Conservation (phyloP, 2,113 vertebrate species). For the Emydura subglobosa region DNA sequence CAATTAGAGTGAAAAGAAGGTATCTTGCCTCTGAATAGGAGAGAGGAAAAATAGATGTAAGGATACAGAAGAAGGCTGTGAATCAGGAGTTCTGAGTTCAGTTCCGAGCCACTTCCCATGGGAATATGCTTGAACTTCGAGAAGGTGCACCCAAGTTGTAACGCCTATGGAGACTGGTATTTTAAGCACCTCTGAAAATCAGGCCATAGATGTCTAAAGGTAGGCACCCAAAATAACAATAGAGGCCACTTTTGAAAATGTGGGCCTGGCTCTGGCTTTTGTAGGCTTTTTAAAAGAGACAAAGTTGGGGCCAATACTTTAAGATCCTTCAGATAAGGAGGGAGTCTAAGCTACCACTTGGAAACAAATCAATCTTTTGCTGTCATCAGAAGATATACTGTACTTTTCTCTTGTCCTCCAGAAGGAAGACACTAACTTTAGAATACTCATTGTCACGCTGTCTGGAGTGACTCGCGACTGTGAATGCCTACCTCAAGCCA, state of each 20-base stretch:
- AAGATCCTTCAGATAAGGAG: background rate
- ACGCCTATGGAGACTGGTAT: background rate
- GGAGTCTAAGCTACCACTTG: background rate
- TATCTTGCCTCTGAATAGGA: background rate
- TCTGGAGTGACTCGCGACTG: background rate
- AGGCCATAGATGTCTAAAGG: background rate
- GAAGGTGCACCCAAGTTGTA: background rate
- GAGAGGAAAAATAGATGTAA: background rate
- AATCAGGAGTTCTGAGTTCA: background rate
- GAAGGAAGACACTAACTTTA: background rate
- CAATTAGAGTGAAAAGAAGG: background rate
- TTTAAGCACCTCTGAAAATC: background rate
- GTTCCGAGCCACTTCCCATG: background rate
- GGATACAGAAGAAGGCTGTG: background rate
- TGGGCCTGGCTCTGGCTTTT: background rate
- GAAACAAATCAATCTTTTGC: background rate
- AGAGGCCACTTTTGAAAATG: background rate
- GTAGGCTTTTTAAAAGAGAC: background rate
- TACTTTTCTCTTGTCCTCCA: background rate
- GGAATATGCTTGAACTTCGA: background rate
- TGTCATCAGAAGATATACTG: background rate
- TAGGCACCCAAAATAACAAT: background rate
- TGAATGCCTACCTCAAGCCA: too few relatives aligned
- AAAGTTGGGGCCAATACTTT: background rate
- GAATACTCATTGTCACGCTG: background rate